Percentiles rank a stretch among this genome's conserved stretches.
Conservation (phyloP, 2,888 invertebrate genomes). For the Aphodius sticticus region DNA sequence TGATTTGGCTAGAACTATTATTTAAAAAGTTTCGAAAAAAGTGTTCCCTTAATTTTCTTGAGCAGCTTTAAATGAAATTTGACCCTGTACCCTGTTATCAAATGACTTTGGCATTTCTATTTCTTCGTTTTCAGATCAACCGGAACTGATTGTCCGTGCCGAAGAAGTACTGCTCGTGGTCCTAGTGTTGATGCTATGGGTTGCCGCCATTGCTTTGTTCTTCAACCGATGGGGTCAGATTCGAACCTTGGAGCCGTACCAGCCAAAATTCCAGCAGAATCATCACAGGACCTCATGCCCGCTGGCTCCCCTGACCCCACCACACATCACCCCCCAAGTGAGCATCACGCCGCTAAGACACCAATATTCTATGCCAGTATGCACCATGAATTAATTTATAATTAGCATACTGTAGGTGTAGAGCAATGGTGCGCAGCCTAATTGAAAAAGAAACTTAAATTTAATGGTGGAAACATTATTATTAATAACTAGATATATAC, state of each 20-base stretch:
- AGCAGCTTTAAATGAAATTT: too few relatives aligned
- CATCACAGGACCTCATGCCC: conserved; percentile 80
- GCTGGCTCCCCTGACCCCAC: conserved; percentile 61
- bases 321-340: conserved; percentile 59
- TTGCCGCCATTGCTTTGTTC: conserved; percentile 87
- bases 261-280: conserved; percentile 84
- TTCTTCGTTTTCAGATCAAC: conserved; percentile 46
- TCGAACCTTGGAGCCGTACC: conserved; percentile 90
- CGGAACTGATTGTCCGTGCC: conserved; percentile 79
- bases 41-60: too few relatives aligned
- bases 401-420: too few relatives aligned
- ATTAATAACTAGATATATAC: too few relatives aligned
- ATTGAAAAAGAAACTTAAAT: too few relatives aligned
- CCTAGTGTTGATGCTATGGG: conserved; percentile 86
- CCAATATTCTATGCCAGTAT: conserved; percentile 34
- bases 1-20: too few relatives aligned
- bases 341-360: conserved; percentile 45
- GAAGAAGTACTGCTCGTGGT: conserved; percentile 88
- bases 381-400: conserved; percentile 10
- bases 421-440: background rate
- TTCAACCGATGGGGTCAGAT: conserved; percentile 97
- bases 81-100: too few relatives aligned
- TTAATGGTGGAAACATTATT: too few relatives aligned
- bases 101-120: too few relatives aligned
- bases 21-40: too few relatives aligned